A percentile compares a stretch with the other conserved stretches of the same genome.
Evolutionary conservation across 2,113 vertebrate species (phyloP).

Genomic region (Aythya baeri): DNA sequence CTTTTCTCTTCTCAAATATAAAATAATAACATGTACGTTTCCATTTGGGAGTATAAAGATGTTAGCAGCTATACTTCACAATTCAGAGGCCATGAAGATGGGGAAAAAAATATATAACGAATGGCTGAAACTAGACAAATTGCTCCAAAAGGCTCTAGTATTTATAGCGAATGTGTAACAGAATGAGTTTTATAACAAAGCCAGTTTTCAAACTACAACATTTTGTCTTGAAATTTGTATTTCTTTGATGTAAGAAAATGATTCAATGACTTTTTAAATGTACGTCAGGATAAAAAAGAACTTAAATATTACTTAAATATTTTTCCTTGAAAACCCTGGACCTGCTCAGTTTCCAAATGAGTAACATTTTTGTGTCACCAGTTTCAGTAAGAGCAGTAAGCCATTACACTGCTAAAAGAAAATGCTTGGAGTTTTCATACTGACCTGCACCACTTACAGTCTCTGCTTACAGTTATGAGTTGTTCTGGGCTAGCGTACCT

Average conservation of each 20-base stretch:
- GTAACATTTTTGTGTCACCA: background rate
- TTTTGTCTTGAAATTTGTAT: constrained; percentile 50
- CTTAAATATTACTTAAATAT: constrained; percentile 58
- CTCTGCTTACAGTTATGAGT: background rate
- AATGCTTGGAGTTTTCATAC: background rate
- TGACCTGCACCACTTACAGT: background rate
- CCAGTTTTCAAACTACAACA: constrained; percentile 37
- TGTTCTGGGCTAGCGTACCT: background rate
- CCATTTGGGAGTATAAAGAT: background rate
- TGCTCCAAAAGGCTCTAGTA: background rate
- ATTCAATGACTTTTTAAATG: constrained; percentile 33
- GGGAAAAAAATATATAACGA: background rate
- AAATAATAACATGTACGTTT: background rate
- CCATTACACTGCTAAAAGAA: background rate
- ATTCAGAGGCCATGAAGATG: background rate
- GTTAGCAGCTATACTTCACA: background rate
- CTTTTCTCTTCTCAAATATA: background rate
- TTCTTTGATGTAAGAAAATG: constrained; percentile 16
- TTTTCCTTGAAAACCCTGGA: background rate
- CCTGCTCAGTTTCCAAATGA: background rate
- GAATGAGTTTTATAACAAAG: background rate
- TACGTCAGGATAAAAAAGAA: background rate
- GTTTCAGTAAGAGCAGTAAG: background rate
- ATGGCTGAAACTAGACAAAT: background rate
- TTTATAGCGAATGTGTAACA: background rate